Conservation (phyloP, 2,888 invertebrate species). For the Amphiduros pacificus region DNA sequence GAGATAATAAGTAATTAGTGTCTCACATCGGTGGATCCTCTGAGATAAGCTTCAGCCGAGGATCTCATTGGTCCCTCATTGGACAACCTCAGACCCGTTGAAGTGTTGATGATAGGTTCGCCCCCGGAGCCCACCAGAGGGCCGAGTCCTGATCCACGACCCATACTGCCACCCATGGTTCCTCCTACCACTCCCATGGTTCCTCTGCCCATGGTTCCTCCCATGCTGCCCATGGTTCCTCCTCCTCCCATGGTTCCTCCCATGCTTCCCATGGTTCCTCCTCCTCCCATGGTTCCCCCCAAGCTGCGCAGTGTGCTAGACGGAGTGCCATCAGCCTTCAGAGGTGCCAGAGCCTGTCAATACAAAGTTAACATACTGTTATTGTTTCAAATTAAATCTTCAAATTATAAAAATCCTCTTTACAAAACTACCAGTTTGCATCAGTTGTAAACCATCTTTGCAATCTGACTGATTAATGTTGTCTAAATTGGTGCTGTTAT, state of each 20-base stretch:
- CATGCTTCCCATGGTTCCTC: not conserved
- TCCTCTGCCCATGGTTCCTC: no score
- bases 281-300: not conserved
- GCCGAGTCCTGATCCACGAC: not conserved
- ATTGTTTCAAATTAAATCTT: not conserved
- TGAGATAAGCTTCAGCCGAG: slow-evolving; percentile 32
- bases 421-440: no score
- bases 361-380: not conserved
- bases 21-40: slow-evolving; percentile 31
- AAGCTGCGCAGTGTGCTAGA: not conserved
- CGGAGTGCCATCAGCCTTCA: slow-evolving; percentile 10
- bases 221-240: no score
- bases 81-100: slow-evolving; percentile 30
- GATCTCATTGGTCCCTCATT: slow-evolving; percentile 30
- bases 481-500: no score
- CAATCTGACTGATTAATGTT: no score
- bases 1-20: not conserved
- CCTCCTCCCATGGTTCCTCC: no score
- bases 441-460: no score
- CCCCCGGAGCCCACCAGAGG: slow-evolving; percentile 24
- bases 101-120: slow-evolving; percentile 21
- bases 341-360: slow-evolving; percentile 10
- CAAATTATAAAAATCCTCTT: no score
- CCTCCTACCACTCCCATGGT: no score
- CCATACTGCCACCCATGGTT: no score